Evolutionary conservation across 2,113 vertebrate species (phyloP).

Genomic region (Gambusia holbrooki): DNA sequence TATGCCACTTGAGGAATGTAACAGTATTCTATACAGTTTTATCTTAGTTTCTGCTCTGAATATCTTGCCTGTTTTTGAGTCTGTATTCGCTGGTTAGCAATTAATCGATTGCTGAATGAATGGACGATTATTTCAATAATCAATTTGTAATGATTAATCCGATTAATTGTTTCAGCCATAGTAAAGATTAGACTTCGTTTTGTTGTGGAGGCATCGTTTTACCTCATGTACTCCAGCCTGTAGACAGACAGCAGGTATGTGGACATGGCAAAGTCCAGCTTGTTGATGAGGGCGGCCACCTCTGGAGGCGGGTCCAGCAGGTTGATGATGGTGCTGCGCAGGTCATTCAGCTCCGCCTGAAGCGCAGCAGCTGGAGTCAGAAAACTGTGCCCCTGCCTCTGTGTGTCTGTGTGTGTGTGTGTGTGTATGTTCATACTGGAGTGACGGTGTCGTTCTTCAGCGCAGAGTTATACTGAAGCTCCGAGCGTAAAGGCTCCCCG

Average conservation of each 20-base stretch:
- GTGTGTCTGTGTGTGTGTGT: neutral
- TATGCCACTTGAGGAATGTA: too few relatives aligned
- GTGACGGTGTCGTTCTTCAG: constrained; percentile 98
- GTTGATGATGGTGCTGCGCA: constrained; percentile 95
- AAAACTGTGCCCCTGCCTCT: neutral
- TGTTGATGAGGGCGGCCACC: constrained; percentile 93
- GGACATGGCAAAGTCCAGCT: constrained; percentile 98
- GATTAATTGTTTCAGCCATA: too few relatives aligned
- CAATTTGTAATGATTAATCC: too few relatives aligned
- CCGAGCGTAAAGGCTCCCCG: constrained; percentile 94
- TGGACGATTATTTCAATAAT: too few relatives aligned
- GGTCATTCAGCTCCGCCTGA: constrained; percentile 93
- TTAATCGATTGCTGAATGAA: too few relatives aligned
- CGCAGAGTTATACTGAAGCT: constrained; percentile 98
- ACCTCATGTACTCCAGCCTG: constrained; percentile 98
- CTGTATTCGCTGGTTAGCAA: too few relatives aligned
- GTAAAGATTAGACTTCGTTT: neutral
- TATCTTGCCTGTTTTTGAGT: too few relatives aligned
- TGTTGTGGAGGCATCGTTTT: neutral
- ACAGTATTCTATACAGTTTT: too few relatives aligned
- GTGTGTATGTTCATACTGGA: constrained; percentile 73
- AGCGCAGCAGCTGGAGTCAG: neutral
- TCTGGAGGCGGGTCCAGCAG: constrained; percentile 94
- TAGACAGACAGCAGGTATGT: constrained; percentile 97
- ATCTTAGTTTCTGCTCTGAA: too few relatives aligned